phyloP scores from a whole-genome alignment of 2,888 invertebrate genomes.

The Yponomeuta sedellus region DNA sequence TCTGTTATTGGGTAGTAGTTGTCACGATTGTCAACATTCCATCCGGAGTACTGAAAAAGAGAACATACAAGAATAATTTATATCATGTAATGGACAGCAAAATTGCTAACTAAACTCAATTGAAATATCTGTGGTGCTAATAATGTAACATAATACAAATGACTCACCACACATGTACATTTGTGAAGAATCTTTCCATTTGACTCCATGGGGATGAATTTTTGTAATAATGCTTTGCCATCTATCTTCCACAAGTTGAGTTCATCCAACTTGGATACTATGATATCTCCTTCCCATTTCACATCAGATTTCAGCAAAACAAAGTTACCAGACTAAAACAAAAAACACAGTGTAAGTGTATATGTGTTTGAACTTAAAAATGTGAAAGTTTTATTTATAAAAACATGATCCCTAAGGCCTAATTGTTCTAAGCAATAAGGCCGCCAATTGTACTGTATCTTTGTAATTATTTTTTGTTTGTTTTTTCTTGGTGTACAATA shows the following conservation, averaged over 20 bases:
- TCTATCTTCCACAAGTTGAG: constrained; percentile 83
- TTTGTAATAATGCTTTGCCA: constrained; percentile 80
- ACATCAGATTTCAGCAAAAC: constrained; percentile 80
- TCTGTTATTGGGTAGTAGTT: constrained; percentile 77
- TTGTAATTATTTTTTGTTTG: too few species aligned
- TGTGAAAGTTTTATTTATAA: neutral
- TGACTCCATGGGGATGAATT: constrained; percentile 79
- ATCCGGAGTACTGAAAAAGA: constrained; percentile 76
- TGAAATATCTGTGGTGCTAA: too few species aligned
- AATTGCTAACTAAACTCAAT: too few species aligned
- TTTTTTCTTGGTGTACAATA: too few species aligned
- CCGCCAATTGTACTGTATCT: too few species aligned
- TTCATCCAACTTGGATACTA: constrained; percentile 69
- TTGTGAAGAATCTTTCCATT: constrained; percentile 76
- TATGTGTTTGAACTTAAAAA: neutral
- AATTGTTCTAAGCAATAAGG: too few species aligned
- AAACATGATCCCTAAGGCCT: neutral
- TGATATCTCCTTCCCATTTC: constrained; percentile 76
- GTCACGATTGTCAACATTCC: constrained; percentile 77
- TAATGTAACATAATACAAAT: neutral
- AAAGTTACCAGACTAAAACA: constrained; percentile 79
- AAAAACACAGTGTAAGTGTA: constrained; percentile 18
- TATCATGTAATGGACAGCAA: neutral
- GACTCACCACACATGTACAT: constrained; percentile 78
- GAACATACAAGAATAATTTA: constrained; percentile 13